Percentiles rank a stretch among this genome's conserved stretches.
These are phyloP conservation scores for Cochlearius cochlearius DNA, from an alignment of 2,113 vertebrate genomes.

Conservation along the genomic window DNA sequence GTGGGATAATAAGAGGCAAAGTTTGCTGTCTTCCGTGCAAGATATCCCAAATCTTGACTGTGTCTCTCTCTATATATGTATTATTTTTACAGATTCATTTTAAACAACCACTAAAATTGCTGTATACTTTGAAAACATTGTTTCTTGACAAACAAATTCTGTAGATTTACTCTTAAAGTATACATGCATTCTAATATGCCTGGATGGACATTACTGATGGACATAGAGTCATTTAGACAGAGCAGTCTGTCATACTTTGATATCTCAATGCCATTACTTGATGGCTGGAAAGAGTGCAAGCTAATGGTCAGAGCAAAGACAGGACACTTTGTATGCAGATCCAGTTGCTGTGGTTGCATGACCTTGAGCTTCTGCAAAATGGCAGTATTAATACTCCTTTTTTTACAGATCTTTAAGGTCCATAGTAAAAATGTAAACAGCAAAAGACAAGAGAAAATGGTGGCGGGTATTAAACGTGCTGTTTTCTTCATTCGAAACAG, in stretches of 20 bases:
- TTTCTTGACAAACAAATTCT: background rate
- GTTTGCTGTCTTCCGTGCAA: background rate
- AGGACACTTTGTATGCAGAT: background rate
- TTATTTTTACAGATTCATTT: background rate
- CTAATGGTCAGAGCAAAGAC: background rate
- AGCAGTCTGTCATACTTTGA: background rate
- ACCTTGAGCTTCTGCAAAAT: background rate
- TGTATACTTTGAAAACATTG: background rate
- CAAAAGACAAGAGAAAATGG: background rate
- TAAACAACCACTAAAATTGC: background rate
- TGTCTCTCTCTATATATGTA: background rate
- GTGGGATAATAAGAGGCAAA: background rate
- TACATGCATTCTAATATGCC: background rate
- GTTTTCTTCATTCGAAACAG: background rate
- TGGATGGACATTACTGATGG: background rate
- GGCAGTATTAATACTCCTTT: background rate
- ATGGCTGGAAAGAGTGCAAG: background rate
- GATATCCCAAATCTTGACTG: background rate
- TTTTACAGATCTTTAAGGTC: background rate
- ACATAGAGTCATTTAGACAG: background rate
- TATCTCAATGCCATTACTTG: background rate
- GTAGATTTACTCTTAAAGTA: background rate
- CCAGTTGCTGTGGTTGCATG: background rate
- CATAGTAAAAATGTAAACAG: background rate
- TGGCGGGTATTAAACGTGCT: background rate